These are phyloP conservation scores for Chloromyia formosa DNA, from an alignment of 2,888 invertebrate genomes.

Conservation along the genomic window DNA sequence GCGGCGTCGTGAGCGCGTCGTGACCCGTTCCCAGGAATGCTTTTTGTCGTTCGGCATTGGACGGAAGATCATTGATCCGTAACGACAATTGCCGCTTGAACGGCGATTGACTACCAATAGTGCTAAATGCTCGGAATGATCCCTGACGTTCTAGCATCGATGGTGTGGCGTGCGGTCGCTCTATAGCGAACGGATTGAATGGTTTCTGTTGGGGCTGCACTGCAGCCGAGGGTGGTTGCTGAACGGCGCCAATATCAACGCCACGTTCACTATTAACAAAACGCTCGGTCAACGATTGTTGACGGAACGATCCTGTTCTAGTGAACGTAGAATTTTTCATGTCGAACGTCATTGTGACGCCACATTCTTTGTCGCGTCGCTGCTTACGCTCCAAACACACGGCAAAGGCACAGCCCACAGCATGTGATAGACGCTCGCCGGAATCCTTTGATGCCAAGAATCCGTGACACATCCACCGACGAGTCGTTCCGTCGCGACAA, in stretches of 20 bases:
- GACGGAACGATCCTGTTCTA: conserved; percentile 90
- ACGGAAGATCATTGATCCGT: conserved; percentile 93
- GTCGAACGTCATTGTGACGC: conserved; percentile 92
- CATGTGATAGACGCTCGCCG: conserved; percentile 97
- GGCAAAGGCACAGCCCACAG: conserved; percentile 99
- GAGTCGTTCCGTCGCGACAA: conserved; percentile 97
- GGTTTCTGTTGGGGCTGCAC: conserved; percentile 69
- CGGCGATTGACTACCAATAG: conserved; percentile 80
- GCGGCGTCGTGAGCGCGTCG: conserved; percentile 57
- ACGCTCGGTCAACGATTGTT: conserved; percentile 82
- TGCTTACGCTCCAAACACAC: conserved; percentile 98
- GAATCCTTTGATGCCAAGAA: conserved; percentile 95
- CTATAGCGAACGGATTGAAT: conserved; percentile 92
- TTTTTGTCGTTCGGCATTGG: conserved; percentile 84
- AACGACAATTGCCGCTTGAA: conserved; percentile 97
- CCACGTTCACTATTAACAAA: conserved; percentile 69
- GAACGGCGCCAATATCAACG: conserved; percentile 5
- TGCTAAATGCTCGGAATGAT: conserved; percentile 90
- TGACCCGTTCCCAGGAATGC: conserved; percentile 61
- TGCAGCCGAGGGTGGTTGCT: conserved; percentile 57
- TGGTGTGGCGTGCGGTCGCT: conserved; percentile 94
- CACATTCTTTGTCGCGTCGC: conserved; percentile 95
- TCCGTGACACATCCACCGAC: conserved; percentile 99
- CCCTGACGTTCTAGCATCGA: conserved; percentile 95
- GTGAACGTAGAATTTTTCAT: conserved; percentile 91